Evolutionary conservation across 2,888 invertebrate genomes (phyloP), one percentile per base, ranked within the genome.

Genomic region (Dione juno): DNA sequence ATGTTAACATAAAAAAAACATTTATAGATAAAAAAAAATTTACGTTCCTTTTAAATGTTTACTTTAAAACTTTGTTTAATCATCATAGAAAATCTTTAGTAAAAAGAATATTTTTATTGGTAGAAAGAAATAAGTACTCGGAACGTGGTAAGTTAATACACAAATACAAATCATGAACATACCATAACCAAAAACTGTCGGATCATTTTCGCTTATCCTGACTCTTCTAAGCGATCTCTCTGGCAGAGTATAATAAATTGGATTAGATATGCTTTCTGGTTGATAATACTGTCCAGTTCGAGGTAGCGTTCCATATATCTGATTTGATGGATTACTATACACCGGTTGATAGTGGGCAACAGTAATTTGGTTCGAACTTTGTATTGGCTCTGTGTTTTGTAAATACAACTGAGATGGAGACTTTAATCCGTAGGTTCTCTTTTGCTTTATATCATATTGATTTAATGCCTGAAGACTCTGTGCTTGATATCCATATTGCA

Each of bases 121-220:
- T 3, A 28, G 28, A 3, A 28, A 28, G 28, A n/a, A n/a, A n/a
- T n/a, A n/a, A n/a, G n/a, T n/a, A 28, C 28, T 28, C 5, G 5
- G 28, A 28, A 28, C 7, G 28, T 13, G 7, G 0, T 53, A 8
- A 13, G 35, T 9, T n/a, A 54, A 35, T 37, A 40, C 1, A 57
- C 11, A 13, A 37, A 57, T 16, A 50, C 19, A 50, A 7, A 57
- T 13, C 0, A 14, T 57, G 64, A 79, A 89, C 91, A 77, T 89
- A 93, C 93, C 92, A 79, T 92, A 92, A 80, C 89, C 92, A 76
- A 90, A 84, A 69, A 92, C 85, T 77, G 86, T 84, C 40, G 93
- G 89, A 71, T 86, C 82, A 69, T 84, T 81, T 75, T 90, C 87
- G 77, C 91, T 91, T 80, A 93, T 92, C 77, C 92, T 88, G 43